Evolutionary conservation across 2,113 vertebrate species (phyloP).

Genomic region (Nettapus auritus): DNA sequence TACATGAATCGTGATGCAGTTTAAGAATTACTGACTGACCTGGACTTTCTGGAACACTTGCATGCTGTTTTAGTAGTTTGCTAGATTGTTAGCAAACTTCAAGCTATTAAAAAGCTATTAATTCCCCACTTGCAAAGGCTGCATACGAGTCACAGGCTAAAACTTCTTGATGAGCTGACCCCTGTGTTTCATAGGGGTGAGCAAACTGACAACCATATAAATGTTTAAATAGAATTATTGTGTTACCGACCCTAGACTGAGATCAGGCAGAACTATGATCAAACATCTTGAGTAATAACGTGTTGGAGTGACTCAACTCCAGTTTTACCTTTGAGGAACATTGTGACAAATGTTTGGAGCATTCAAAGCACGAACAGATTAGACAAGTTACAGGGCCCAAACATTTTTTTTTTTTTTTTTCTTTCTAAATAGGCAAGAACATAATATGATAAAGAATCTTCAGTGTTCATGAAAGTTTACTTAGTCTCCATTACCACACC

Average conservation of each 20-base stretch:
- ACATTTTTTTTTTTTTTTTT: not conserved
- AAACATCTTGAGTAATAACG: not conserved
- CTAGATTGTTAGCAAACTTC: conserved; percentile 2
- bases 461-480: not conserved
- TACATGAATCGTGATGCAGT: not conserved
- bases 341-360: not conserved
- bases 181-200: not conserved
- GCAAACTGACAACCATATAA: not conserved
- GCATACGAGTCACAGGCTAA: not conserved
- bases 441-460: not conserved
- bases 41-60: not conserved
- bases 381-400: not conserved
- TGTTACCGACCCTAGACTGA: not conserved
- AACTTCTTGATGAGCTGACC: not conserved
- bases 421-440: not conserved
- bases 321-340: not conserved
- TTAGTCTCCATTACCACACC: not conserved
- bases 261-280: not conserved
- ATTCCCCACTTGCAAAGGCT: not conserved
- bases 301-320: not conserved
- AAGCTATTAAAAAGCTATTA: not conserved
- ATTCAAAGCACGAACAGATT: not conserved
- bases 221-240: not conserved
- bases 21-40: not conserved
- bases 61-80: not conserved